Percentiles rank a stretch among this genome's conserved stretches.
Conservation (phyloP, 2,113 vertebrate species). For the Oryzias javanicus region DNA sequence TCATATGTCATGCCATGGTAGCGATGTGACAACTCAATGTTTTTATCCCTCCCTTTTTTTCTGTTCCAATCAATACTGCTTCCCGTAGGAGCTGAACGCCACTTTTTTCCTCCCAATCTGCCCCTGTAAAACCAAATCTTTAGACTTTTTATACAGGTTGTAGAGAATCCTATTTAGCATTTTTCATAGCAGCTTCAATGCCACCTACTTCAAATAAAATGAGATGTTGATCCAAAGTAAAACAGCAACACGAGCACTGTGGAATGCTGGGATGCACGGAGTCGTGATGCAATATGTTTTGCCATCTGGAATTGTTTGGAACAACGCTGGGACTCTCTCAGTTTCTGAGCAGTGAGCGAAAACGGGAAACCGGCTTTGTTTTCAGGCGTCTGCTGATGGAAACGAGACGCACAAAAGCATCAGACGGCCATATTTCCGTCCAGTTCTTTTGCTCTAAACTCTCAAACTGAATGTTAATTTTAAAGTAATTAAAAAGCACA, state of each 20-base stretch:
- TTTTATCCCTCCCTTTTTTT: slow-evolving; percentile 48
- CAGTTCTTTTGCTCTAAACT: background rate
- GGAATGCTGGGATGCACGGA: slow-evolving; percentile 46
- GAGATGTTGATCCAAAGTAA: slow-evolving; percentile 54
- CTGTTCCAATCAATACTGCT: slow-evolving; percentile 27
- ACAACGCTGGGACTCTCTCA: slow-evolving; percentile 36
- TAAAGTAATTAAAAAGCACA: no score
- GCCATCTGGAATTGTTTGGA: slow-evolving; percentile 71
- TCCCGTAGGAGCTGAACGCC: slow-evolving; percentile 27
- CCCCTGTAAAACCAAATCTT: slow-evolving; percentile 36
- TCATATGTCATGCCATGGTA: slow-evolving; percentile 67
- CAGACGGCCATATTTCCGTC: background rate
- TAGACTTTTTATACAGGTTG: slow-evolving; percentile 16
- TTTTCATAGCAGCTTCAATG: slow-evolving; percentile 26
- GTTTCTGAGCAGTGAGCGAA: slow-evolving; percentile 46
- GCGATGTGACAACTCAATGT: slow-evolving; percentile 68
- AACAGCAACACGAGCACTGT: slow-evolving; percentile 55
- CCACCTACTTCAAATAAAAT: slow-evolving; percentile 51
- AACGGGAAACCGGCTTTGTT: slow-evolving; percentile 23
- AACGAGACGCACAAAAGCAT: background rate
- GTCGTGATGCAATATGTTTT: slow-evolving; percentile 49
- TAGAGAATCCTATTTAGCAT: slow-evolving; percentile 43
- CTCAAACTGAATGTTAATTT: no score
- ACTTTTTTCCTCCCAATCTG: slow-evolving; percentile 10
- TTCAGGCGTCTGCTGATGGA: slow-evolving; percentile 1